Percentiles rank a stretch among this genome's conserved stretches.
These are phyloP conservation scores for Agrochola circellaris DNA, from an alignment of 2,888 invertebrate species.

Conservation along the genomic window DNA sequence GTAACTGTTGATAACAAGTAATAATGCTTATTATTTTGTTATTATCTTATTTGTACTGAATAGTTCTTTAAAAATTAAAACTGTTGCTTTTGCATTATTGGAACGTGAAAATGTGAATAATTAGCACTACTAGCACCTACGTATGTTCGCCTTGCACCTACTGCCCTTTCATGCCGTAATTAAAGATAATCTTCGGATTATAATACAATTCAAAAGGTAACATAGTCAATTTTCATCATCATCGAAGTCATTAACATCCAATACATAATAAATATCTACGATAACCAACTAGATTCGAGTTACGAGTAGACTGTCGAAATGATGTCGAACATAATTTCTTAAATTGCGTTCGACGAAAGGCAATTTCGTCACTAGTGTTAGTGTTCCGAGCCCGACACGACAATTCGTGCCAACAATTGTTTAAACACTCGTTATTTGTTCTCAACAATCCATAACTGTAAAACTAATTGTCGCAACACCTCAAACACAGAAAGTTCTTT, in stretches of 20 bases:
- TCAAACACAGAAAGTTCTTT: slow-evolving; percentile 31
- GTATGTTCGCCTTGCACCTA: neutral
- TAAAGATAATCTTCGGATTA: slow-evolving; percentile 36
- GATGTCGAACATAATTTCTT: slow-evolving; percentile 77
- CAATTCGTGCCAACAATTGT: slow-evolving; percentile 71
- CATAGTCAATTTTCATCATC: slow-evolving; percentile 55
- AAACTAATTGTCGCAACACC: slow-evolving; percentile 48
- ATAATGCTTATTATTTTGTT: slow-evolving; percentile 12
- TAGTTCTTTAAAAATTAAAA: neutral
- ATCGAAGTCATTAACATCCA: slow-evolving; percentile 68
- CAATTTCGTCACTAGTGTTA: slow-evolving; percentile 74
- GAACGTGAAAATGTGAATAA: neutral
- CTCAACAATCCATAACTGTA: slow-evolving; percentile 56
- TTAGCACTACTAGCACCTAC: neutral
- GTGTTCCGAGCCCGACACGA: slow-evolving; percentile 72
- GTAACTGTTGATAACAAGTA: slow-evolving; percentile 23
- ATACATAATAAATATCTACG: slow-evolving; percentile 69
- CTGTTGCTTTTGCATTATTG: neutral
- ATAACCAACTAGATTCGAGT: slow-evolving; percentile 67
- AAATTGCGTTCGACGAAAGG: slow-evolving; percentile 80
- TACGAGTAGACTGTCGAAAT: slow-evolving; percentile 74
- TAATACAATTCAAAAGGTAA: slow-evolving; percentile 33
- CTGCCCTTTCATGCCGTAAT: slow-evolving; percentile 16
- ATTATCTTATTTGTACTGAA: neutral
- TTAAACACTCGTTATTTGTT: slow-evolving; percentile 65